Conservation (phyloP, 2,797 vertebrate species). For the Xerus rutilus region DNA sequence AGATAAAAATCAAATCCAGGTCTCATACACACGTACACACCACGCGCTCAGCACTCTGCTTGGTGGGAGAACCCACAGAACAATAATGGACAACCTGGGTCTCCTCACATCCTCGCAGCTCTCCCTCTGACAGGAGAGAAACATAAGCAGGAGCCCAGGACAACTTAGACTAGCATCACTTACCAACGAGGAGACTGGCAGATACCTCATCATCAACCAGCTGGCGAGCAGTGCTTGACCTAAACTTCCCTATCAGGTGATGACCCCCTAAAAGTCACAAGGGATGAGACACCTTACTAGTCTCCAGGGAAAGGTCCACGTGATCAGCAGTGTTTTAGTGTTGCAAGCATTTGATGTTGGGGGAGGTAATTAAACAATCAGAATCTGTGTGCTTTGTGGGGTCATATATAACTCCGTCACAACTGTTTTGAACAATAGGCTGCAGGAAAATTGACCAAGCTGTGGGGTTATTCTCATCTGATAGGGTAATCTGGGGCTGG, state of each 20-base stretch:
- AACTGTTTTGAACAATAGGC: background rate
- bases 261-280: background rate
- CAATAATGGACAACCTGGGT: background rate
- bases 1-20: background rate
- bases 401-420: background rate
- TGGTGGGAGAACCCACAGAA: background rate
- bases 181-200: background rate
- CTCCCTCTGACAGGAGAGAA: background rate
- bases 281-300: background rate
- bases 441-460: background rate
- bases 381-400: background rate
- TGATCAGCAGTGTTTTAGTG: background rate
- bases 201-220: background rate
- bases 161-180: background rate
- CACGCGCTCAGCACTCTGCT: no score
- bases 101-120: background rate
- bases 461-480: background rate
- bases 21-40: background rate
- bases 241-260: background rate
- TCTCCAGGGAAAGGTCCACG: background rate
- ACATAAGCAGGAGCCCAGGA: fast-evolving
- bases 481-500: background rate
- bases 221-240: background rate
- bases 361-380: background rate
- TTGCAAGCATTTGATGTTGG: no score